Evolutionary conservation across 2,797 vertebrate genomes (phyloP).

Genomic region (Rhinichthys osculus): DNA sequence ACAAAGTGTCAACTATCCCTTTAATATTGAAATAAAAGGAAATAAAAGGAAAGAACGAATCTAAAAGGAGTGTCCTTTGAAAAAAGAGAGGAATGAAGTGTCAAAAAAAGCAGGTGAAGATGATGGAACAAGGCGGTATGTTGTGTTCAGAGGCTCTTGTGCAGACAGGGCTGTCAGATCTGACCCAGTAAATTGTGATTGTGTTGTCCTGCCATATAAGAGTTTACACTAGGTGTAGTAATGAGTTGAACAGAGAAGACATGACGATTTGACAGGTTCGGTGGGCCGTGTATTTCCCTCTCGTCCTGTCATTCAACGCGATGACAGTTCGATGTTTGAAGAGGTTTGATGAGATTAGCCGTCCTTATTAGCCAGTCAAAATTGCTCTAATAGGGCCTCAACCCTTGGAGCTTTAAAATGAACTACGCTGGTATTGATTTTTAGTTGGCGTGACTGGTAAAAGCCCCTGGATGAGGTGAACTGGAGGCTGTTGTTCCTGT

Average conservation of each 20-base stretch:
- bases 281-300: constrained; percentile 19
- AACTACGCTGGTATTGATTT: constrained; percentile 8
- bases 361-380: constrained; percentile 18
- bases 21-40: background rate
- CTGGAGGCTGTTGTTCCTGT: background rate
- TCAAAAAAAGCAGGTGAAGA: constrained; percentile 2
- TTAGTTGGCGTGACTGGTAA: constrained; percentile 5
- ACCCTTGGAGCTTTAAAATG: constrained; percentile 38
- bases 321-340: constrained; percentile 18
- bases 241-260: constrained; percentile 24
- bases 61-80: background rate
- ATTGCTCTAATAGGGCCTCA: constrained; percentile 4
- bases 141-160: background rate
- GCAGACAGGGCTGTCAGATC: constrained; percentile 22
- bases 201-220: constrained; percentile 14
- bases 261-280: constrained; percentile 25
- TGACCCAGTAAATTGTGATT: constrained; percentile 21
- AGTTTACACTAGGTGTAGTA: constrained; percentile 12
- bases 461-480: constrained; percentile 7
- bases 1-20: background rate
- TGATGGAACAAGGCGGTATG: background rate
- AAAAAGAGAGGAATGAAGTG: constrained; percentile 7
- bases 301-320: background rate
- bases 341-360: constrained; percentile 27
- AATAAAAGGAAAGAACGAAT: background rate